Base-by-base conservation (phyloP, 1,140 invertebrate species). In the Bombus soroeensis region DNA sequence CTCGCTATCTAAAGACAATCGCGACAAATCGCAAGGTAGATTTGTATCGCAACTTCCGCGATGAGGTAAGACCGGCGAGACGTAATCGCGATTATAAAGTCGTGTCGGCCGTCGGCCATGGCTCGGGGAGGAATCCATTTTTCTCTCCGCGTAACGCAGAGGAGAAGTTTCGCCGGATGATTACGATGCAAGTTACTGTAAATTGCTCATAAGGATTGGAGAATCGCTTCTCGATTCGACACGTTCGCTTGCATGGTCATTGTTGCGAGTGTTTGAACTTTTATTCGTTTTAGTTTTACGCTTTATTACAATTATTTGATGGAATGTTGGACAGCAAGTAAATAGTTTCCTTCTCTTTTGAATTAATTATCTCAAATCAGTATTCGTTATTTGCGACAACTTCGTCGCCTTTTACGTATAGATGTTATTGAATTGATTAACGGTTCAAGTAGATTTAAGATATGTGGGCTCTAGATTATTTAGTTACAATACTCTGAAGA, bases 11-110 rank as follows among this genome's bases (percentile, higher is more conserved):
- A 43, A 85, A 85, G 83, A 85, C 83, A 76, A 85, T 85, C 83
- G 76, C 76, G 83, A 80, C 76, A 85, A 85, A 85, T 85, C 68
- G 83, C 25, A 43, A 83, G 84, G 75, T 43, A 89, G 87, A 89
- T 89, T 73, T 37, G 70, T 89, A 89, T 83, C 88, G 80, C 37
- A 62, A 89, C 83, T 89, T 89, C 88, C 88, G 87, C 84, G 79
- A 82, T 89, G 83, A 86, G 73, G 83, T 71, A 80, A 89, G 74
- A 62, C 72, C 41, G n/a, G 43, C 68, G 47, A 41, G 43, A 80
- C 47, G 87, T 59, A 72, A 75, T 66, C 83, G 37, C 34, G 57
- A 84, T 81, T 81, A 64, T 73, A 77, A 79, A 73, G 34, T 15
- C 41, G 59, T 53, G 37, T 70, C 43, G 10, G 75, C 59, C 28